Evolutionary conservation across 2,888 invertebrate species (phyloP).

Genomic region (Ornithoptera alexandrae): DNA sequence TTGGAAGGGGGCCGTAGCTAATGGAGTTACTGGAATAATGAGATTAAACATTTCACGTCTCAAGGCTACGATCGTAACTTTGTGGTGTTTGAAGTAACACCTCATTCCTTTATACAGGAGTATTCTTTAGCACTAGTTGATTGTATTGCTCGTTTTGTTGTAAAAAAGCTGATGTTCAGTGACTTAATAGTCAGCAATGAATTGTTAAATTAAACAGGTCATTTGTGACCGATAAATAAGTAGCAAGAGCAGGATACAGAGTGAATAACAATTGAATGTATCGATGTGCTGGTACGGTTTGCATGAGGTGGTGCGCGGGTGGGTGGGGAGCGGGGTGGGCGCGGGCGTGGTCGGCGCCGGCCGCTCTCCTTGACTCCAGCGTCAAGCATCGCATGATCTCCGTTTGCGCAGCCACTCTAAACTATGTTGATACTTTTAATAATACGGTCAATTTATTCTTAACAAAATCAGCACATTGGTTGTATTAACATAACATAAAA

Average conservation of each 20-base stretch:
- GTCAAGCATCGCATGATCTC: slow-evolving; percentile 79
- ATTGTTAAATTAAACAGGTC: slow-evolving; percentile 24
- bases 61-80: no score
- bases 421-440: slow-evolving; percentile 47
- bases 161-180: not conserved
- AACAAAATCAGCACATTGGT: no score
- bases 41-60: no score
- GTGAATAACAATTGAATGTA: slow-evolving; percentile 58
- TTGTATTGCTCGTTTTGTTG: no score
- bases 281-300: slow-evolving; percentile 41
- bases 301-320: slow-evolving; percentile 52
- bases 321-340: slow-evolving; percentile 45
- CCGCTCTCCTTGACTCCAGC: slow-evolving; percentile 79
- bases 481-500: no score
- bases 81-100: no score
- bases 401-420: slow-evolving; percentile 42
- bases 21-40: no score
- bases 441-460: not conserved
- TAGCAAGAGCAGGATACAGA: slow-evolving; percentile 53
- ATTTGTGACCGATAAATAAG: slow-evolving; percentile 29
- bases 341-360: slow-evolving; percentile 78
- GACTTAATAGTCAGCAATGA: slow-evolving; percentile 25
- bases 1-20: no score
- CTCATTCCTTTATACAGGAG: no score
- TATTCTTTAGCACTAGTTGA: no score